phyloP scores from a whole-genome alignment of 64 coral and sea anemone genomes.

The Dendronephthya gigantea region DNA sequence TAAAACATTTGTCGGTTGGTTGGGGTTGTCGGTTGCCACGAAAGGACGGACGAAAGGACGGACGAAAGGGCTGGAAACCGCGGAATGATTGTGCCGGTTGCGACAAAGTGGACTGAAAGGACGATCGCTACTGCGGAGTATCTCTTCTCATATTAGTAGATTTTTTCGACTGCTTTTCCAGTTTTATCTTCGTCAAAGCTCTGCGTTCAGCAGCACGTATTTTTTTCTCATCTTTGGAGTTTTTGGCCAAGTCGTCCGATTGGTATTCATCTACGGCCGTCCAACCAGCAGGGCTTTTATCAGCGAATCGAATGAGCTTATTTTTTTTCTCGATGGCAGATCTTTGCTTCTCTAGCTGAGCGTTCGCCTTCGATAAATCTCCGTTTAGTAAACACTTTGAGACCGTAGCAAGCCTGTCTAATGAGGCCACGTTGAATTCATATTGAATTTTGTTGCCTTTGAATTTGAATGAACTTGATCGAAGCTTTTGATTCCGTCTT shows the following conservation, averaged over 20 bases:
- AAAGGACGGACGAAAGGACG: background rate
- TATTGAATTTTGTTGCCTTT: constrained; percentile 45
- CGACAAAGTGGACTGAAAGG: background rate
- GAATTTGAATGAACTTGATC: constrained; percentile 26
- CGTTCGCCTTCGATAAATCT: background rate
- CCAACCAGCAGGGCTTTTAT: constrained; percentile 9
- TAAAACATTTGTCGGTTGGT: too few species aligned
- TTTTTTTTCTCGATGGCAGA: background rate
- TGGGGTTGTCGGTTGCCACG: too few species aligned
- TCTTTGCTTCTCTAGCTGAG: background rate
- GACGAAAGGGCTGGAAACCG: too few species aligned
- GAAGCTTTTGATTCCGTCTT: constrained; percentile 26
- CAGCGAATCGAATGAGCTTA: constrained; percentile 25
- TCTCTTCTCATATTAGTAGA: background rate
- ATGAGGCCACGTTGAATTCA: constrained; percentile 24
- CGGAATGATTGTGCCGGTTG: background rate
- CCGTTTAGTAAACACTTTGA: background rate
- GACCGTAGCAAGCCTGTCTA: background rate
- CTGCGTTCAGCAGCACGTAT: constrained; percentile 20
- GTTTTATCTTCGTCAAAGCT: constrained; percentile 10
- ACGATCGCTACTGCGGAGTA: background rate
- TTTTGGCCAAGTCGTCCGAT: constrained; percentile 17
- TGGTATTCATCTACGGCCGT: constrained; percentile 3
- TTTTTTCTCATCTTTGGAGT: constrained; percentile 36
- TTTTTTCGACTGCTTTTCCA: background rate